Conservation (phyloP, 2,113 vertebrate species). For the Amia ocellicauda region DNA sequence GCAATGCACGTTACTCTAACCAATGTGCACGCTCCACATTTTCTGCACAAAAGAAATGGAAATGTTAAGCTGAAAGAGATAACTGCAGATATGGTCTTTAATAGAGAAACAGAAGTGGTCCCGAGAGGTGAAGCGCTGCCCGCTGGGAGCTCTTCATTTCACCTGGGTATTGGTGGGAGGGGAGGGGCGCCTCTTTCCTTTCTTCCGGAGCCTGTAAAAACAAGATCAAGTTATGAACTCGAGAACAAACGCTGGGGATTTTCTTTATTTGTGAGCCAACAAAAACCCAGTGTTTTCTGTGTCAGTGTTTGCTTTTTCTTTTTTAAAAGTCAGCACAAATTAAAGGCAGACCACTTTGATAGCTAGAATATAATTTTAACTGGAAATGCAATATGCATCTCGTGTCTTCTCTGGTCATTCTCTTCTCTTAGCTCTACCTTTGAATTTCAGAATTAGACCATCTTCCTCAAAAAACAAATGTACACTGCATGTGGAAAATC, state of each 20-base stretch:
- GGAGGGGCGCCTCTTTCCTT: slow-evolving; percentile 92
- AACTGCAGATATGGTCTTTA: background rate
- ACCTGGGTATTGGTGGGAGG: slow-evolving; percentile 86
- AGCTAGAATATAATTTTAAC: too few species aligned
- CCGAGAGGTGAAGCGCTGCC: slow-evolving; percentile 29
- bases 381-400: too few species aligned
- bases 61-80: background rate
- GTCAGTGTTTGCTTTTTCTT: too few species aligned
- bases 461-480: too few species aligned
- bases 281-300: too few species aligned
- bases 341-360: background rate
- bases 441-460: too few species aligned
- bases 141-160: slow-evolving; percentile 58
- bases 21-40: background rate
- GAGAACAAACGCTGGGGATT: too few species aligned
- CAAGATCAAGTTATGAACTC: slow-evolving; percentile 27
- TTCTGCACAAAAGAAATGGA: background rate
- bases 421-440: too few species aligned
- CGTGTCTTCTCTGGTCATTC: too few species aligned
- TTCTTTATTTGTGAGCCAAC: too few species aligned
- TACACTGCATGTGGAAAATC: too few species aligned
- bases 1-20: background rate
- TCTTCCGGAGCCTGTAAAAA: slow-evolving; percentile 73
- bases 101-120: slow-evolving; percentile 24
- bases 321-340: background rate